Evolutionary conservation across 2,888 invertebrate species (phyloP).

Genomic region (Nemotelus nigrinus): DNA sequence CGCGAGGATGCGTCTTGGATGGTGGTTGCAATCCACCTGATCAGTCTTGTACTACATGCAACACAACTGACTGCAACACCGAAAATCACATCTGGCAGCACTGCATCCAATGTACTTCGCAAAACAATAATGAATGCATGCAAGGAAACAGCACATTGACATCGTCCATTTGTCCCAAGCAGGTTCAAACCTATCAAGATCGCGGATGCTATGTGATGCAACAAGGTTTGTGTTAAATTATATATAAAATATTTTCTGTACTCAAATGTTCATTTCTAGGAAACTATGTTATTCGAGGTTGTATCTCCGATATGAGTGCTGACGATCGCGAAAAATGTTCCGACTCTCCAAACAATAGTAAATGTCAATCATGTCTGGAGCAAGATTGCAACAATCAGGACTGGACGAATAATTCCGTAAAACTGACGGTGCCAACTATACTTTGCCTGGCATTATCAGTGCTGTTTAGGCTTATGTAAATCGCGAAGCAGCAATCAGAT

Average conservation of each 20-base stretch:
- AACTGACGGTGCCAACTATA: background rate
- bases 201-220: conserved; percentile 30
- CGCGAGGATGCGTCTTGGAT: conserved; percentile 44
- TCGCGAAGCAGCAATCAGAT: background rate
- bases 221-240: background rate
- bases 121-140: background rate
- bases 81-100: conserved; percentile 9
- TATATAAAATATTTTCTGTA: background rate
- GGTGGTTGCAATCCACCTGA: background rate
- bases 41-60: conserved; percentile 13
- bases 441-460: background rate
- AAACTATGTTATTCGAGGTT: conserved; percentile 24
- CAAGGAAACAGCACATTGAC: background rate
- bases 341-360: background rate
- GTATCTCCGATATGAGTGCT: conserved; percentile 1
- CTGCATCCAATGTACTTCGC: conserved; percentile 34
- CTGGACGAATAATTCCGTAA: background rate
- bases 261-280: conserved; percentile 15
- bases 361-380: background rate
- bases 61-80: conserved; percentile 39
- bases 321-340: conserved; percentile 17
- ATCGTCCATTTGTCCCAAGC: background rate
- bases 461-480: conserved; percentile 9
- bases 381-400: conserved; percentile 23
- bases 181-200: conserved; percentile 22